Percentiles rank a stretch among this genome's conserved stretches.
Evolutionary conservation across 1,140 invertebrate genomes (phyloP).

Genomic region (Drosophila lowei): DNA sequence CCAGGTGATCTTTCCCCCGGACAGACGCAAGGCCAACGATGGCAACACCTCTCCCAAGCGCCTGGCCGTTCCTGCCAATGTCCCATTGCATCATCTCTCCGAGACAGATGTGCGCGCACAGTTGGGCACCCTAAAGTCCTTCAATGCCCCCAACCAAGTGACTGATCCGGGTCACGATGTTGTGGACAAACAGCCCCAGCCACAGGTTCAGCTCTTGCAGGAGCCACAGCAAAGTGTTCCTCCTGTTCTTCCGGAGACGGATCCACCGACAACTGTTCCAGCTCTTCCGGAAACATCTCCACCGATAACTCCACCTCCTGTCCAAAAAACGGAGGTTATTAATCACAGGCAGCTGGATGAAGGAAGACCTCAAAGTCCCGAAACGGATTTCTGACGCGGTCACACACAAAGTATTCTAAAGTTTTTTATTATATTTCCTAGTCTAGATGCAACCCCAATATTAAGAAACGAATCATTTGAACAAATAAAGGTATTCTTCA

Average conservation of each 20-base stretch:
- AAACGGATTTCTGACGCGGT: constrained; percentile 71
- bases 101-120: constrained; percentile 74
- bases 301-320: neutral
- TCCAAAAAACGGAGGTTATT: neutral
- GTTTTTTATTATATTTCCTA: constrained; percentile 21
- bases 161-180: constrained; percentile 23
- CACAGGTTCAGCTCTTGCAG: constrained; percentile 1
- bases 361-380: constrained; percentile 71
- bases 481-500: constrained; percentile 45
- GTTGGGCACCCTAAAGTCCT: constrained; percentile 69
- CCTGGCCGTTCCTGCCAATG: constrained; percentile 72
- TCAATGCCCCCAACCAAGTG: constrained; percentile 36
- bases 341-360: constrained; percentile 28
- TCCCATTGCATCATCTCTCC: constrained; percentile 74
- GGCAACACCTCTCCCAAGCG: constrained; percentile 73
- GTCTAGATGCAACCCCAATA: constrained; percentile 17
- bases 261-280: neutral
- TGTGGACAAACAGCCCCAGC: constrained; percentile 23
- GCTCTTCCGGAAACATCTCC: neutral
- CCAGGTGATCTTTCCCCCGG: constrained; percentile 76
- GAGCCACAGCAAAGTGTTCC: no score
- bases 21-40: constrained; percentile 68
- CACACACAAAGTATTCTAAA: constrained; percentile 30
- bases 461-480: constrained; percentile 33
- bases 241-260: neutral